Percentiles rank a stretch among this genome's conserved stretches.
phyloP scores from a whole-genome alignment of 1,140 invertebrate genomes.

The Meloidogyne floridensis region DNA sequence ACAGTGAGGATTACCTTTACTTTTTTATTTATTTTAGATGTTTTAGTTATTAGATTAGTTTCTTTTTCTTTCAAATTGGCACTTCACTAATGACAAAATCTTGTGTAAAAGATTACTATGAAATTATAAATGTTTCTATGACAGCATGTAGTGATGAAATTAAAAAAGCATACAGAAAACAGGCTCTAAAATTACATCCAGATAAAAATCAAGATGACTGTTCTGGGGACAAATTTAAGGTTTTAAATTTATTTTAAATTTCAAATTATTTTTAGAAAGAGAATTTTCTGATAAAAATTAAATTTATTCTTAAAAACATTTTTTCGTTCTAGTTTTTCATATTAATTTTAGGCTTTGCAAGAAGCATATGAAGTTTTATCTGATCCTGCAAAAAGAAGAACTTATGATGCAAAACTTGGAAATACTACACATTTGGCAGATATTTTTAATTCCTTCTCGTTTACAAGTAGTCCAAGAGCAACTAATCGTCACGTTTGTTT shows the following conservation, averaged over 20 bases:
- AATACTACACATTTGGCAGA: background rate
- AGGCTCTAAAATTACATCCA: background rate
- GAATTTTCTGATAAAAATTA: too few species aligned
- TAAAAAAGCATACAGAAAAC: background rate
- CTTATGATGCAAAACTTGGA: background rate
- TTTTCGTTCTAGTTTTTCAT: too few species aligned
- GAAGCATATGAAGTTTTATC: conserved; percentile 7
- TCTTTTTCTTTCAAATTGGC: background rate
- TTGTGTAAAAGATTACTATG: background rate
- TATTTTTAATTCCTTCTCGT: background rate
- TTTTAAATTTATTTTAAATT: background rate
- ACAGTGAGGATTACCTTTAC: too few species aligned
- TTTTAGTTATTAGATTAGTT: background rate
- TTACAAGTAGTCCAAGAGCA: background rate
- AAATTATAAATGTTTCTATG: background rate
- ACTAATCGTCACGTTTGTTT: background rate
- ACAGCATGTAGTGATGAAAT: background rate
- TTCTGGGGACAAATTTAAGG: background rate
- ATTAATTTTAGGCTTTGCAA: background rate
- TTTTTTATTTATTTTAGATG: background rate
- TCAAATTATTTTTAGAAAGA: too few species aligned
- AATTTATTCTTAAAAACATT: too few species aligned
- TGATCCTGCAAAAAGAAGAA: background rate
- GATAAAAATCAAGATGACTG: background rate
- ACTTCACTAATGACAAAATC: background rate